Evolutionary conservation across 2,888 invertebrate genomes (phyloP), one percentile per base, ranked within the genome.

Genomic region (Oscheius myriophilus): DNA sequence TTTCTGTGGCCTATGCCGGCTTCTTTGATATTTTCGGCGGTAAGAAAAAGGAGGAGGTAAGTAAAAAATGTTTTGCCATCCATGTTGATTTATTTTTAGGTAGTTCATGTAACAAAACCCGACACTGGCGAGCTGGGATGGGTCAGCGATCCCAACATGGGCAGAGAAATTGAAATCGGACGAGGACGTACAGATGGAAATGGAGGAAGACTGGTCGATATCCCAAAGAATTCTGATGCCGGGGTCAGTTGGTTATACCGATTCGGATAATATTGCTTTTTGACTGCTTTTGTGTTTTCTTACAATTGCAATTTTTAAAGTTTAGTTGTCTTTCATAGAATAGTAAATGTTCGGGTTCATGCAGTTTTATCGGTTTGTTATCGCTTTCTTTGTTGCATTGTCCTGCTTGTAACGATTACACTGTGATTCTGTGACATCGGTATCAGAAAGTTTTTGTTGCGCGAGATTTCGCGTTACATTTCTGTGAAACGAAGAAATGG

Each of bases 241-340:
- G 58, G 58, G 18, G 65, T 54, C 18, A 64, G 45, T 64, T 42
- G 57, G 55, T 51, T 63, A 18, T 42, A 41, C 41, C 52, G 63
- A 52, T 55, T 43, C 33, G 54, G 57, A 25, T 53, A 41, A 53
- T 53, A 25, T 26, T 3, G 4, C 9, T 33, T 3, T 33, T 33
- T 33, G 3, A 9, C 9, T 6, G 9, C 9, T 33, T 33, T 33
- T 33, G 9, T 9, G 9, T 33, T 33, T 33, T 33, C 33, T 33
- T 3, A 18, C 4, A 14, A 9, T 16, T 53, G 18, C 4, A 26
- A 3, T 53, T 25, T 4, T 14, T 25, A 3, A 53, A 14, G 3
- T 16, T 18, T 11, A 18, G 3, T 46, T 46, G 46, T 18, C 46
- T 46, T 46, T 16, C 18, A 18, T 46, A 18, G 46, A 46, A 18